Evolutionary conservation across 1,140 invertebrate species (phyloP).

Genomic region (Physella acuta): DNA sequence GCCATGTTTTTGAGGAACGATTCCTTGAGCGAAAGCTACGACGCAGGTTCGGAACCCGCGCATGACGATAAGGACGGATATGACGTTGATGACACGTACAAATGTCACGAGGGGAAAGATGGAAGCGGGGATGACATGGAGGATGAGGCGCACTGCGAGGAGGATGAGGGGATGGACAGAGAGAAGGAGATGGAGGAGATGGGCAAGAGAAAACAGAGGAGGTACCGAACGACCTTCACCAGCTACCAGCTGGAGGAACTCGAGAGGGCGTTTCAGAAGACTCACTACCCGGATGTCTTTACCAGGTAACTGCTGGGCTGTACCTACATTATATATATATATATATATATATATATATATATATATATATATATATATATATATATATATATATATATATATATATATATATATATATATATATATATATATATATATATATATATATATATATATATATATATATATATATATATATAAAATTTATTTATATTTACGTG

Average conservation of each 20-base stretch:
- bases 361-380: too few species aligned
- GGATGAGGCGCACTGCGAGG: slow-evolving; percentile 5
- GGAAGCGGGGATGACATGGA: slow-evolving; percentile 6
- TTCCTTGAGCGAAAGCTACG: background rate
- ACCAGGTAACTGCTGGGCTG: slow-evolving; percentile 35
- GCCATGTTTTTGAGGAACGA: background rate
- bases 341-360: too few species aligned
- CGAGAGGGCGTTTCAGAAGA: slow-evolving; percentile 54
- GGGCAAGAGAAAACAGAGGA: slow-evolving; percentile 44
- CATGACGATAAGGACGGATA: background rate
- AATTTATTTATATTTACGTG: too few species aligned
- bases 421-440: too few species aligned
- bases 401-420: too few species aligned
- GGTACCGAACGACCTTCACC: slow-evolving; percentile 56
- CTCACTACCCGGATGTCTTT: slow-evolving; percentile 57
- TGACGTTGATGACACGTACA: too few species aligned
- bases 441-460: too few species aligned
- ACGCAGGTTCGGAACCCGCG: background rate
- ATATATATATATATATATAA: too few species aligned
- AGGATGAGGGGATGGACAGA: slow-evolving; percentile 23
- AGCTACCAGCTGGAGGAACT: slow-evolving; percentile 54
- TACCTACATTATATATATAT: background rate
- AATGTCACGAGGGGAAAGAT: too few species aligned
- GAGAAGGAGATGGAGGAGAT: slow-evolving; percentile 40
- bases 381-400: too few species aligned